phyloP scores from a whole-genome alignment of 30 jellyfish, hydroid and myxozoan species.

The Sanderia malayensis region DNA sequence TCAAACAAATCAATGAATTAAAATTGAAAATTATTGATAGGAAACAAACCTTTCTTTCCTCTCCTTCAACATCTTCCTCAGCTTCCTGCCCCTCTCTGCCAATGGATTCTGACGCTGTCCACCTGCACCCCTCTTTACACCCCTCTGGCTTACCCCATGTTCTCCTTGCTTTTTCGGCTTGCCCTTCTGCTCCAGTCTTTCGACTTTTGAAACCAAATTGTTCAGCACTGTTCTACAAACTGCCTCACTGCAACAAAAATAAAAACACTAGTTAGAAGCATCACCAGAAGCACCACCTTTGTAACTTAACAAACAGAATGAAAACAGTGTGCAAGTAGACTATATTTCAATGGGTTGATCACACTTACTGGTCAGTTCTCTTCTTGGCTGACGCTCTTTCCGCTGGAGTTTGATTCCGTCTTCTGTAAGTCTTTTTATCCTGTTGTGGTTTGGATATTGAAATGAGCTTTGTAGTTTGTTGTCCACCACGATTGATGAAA shows the following conservation, averaged over 20 bases:
- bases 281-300: too few relatives aligned
- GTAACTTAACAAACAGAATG: too few relatives aligned
- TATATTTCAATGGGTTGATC: background rate
- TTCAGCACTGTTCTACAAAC: slow-evolving; percentile 38
- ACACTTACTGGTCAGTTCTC: slow-evolving; percentile 3
- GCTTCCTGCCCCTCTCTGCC: slow-evolving; percentile 34
- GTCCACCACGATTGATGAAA: slow-evolving; percentile 67
- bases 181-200: slow-evolving; percentile 43
- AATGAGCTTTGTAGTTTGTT: slow-evolving; percentile 18
- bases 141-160: slow-evolving; percentile 7
- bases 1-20: too few relatives aligned
- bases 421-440: slow-evolving; percentile 28
- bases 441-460: slow-evolving; percentile 39
- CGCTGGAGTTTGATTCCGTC: too few relatives aligned
- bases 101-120: background rate
- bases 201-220: slow-evolving; percentile 29
- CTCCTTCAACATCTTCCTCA: slow-evolving; percentile 42
- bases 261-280: too few relatives aligned
- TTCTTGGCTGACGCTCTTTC: slow-evolving; percentile 7
- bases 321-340: too few relatives aligned
- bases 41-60: slow-evolving; percentile 50
- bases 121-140: background rate
- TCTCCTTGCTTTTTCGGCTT: background rate
- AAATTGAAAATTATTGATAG: too few relatives aligned
- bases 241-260: slow-evolving; percentile 27